Conservation (phyloP, 2,113 vertebrate species). For the Ailurus styani region DNA sequence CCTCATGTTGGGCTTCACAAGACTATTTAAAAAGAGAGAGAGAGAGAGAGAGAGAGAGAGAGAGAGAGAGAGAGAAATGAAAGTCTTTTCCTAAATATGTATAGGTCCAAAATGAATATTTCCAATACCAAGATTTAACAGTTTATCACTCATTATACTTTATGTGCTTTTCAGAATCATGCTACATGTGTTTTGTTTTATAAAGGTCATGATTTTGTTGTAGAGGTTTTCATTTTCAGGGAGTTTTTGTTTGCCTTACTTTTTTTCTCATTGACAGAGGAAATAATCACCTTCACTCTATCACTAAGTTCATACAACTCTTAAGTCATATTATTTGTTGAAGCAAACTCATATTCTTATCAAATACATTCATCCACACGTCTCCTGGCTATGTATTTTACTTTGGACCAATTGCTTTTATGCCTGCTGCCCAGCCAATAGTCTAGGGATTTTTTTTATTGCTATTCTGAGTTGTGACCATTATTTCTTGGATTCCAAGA, state of each 20-base stretch:
- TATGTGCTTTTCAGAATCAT: background rate
- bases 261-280: background rate
- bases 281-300: background rate
- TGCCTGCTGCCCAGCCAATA: background rate
- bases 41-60: no score
- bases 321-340: background rate
- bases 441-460: background rate
- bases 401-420: background rate
- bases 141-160: background rate
- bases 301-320: background rate
- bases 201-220: background rate
- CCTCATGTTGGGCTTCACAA: background rate
- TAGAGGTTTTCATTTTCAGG: background rate
- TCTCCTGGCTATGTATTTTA: background rate
- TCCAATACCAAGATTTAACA: background rate
- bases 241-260: background rate
- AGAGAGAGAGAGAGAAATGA: no score
- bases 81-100: background rate
- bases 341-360: slow-evolving; percentile 2
- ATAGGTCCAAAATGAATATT: slow-evolving; percentile 10
- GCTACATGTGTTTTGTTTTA: background rate
- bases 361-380: background rate
- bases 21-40: no score
- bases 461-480: background rate
- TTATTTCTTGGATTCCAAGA: slow-evolving; percentile 19